Evolutionary conservation across 2,888 invertebrate species (phyloP).

Genomic region (Zaprionus obscuricornis): DNA sequence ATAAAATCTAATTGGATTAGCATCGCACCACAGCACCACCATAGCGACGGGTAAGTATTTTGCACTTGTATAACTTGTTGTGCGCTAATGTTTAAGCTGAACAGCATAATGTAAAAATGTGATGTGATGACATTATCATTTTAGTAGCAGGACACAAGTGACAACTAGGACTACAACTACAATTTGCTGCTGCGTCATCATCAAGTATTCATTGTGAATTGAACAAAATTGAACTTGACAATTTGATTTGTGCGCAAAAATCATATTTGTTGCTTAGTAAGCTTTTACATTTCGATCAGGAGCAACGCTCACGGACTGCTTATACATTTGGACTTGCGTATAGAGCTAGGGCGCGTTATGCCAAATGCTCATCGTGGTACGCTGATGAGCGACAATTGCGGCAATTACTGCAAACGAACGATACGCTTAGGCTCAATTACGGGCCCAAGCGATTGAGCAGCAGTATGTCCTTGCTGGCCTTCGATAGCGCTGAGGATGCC

Average conservation of each 20-base stretch:
- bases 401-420: constrained; percentile 21
- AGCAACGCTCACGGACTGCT: no score
- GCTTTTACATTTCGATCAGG: not conserved
- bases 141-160: constrained; percentile 3
- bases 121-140: not conserved
- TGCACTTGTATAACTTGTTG: constrained; percentile 11
- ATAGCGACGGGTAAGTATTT: not conserved
- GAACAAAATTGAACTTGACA: no score
- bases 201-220: no score
- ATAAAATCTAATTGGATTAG: constrained; percentile 59
- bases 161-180: no score
- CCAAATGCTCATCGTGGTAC: constrained; percentile 36
- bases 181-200: no score
- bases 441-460: constrained; percentile 12
- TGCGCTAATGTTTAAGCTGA: constrained; percentile 15
- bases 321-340: not conserved
- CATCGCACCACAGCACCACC: not conserved
- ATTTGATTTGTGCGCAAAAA: no score
- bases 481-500: constrained; percentile 33
- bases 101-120: constrained; percentile 23
- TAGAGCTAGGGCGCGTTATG: constrained; percentile 42
- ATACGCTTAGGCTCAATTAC: constrained; percentile 41
- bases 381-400: constrained; percentile 15
- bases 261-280: no score
- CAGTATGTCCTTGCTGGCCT: constrained; percentile 57